Base-by-base conservation (phyloP, 2,797 vertebrate genomes). In the Anisognathus igniventris region DNA sequence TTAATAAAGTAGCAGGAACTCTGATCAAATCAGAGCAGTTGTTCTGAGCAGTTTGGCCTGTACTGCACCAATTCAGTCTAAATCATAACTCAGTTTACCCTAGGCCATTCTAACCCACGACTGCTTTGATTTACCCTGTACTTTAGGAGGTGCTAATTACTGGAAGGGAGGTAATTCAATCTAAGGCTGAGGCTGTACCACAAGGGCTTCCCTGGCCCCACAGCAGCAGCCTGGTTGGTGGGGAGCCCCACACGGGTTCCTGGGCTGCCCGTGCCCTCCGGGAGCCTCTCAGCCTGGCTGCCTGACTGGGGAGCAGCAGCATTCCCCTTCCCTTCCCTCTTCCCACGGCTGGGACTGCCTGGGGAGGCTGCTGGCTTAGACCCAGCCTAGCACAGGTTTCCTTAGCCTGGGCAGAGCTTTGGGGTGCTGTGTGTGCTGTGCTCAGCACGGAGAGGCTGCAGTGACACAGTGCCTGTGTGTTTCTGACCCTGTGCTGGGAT, bases 71-170 rank as follows among this genome's bases (percentile, higher is more conserved):
- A 3, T 76, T 56, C 66, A 45, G 40, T 28, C 11, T 37, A 50
- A 86, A 53, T 31, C 68, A 13, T 8, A 71, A 14, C 81, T 76
- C 24, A 1, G 50, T 56, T 95, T 67, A 93, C 68, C 79, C 84
- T 31, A 25, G 91, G 90, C 93, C 45, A 9, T 53, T 57, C 56
- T 40, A 31, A 85, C 27, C 37, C 42, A 3, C 2, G 65, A 27
- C 61, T 79, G 86, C 75, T 92, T 91, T 71, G 72, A 30, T 85
- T 91, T 56, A 27, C 33, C 71, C 53, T 68, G 2, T 56, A 12
- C 80, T 92, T 91, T 10, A 56, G 84, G 86, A 95, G 88, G 71
- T 71, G 89, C 70, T 95, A 71, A 85, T 95, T 87, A 92, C 92
- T 77, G 86, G 84, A 47, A 83, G 84, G 88, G 16, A 74, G 78